Evolutionary conservation across 2,797 vertebrate species (phyloP), one percentile per base, ranked within the genome.

Genomic region (Phrynocephalus forsythii): DNA sequence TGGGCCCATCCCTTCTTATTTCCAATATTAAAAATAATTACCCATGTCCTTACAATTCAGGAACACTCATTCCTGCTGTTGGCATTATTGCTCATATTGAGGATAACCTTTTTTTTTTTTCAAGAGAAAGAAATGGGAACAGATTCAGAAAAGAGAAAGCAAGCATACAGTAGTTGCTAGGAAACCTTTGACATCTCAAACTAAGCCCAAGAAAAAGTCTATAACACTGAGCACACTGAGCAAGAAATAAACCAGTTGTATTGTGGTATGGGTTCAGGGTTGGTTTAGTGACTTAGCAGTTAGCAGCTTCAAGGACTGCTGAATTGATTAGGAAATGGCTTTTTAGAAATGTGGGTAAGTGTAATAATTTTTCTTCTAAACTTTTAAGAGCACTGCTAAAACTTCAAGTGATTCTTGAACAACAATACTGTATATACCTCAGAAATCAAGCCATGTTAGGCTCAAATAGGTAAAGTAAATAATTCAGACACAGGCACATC

Each of bases 401-500:
- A 16, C 22, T 38, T 33, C n/a, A 63, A 33, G 20, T 5, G 1
- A 63, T 63, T 63, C 38, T 66, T 69, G 76, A 86, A 84, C 83
- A 6, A 18, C 30, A 85, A 22, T 68, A n/a, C n/a, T n/a, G n/a
- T n/a, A 79, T 16, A 16, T 50, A 10, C n/a, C 26, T n/a, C 66
- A 48, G 18, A 30, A 56, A 48, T 66, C 80, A 48, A 68, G 66
- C 22, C 48, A 18, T 48, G 10, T 30, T 56, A 6, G 28, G 18
- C 33, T 69, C 3, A 50, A 83, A 68, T 26, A 38, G 33, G 16
- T 2, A 6, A 85, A 85, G 72, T 75, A 88, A 68, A 79, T 28
- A 79, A 79, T 83, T 77, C 84, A 79, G 82, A 82, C 13, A 68
- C 15, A 48, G 16, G 48, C 8, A 22, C 82, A 82, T 85, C 9